These are phyloP conservation scores for Ochlodes sylvanus DNA, from an alignment of 2,888 invertebrate species.

Conservation along the genomic window DNA sequence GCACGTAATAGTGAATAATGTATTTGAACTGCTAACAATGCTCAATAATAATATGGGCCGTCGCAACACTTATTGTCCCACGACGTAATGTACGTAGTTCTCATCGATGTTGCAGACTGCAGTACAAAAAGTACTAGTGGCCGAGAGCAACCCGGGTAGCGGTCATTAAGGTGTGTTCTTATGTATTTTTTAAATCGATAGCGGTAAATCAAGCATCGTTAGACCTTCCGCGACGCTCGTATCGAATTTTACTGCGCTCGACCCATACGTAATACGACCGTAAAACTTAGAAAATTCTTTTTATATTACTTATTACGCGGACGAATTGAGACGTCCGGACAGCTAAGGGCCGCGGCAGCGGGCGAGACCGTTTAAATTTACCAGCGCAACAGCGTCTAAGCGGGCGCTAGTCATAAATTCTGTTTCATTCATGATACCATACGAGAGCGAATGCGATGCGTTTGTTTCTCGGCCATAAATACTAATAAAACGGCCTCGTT, in stretches of 20 bases:
- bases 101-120: slow-evolving; percentile 30
- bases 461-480: slow-evolving; percentile 81
- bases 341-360: slow-evolving; percentile 43
- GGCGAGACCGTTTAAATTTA: slow-evolving; percentile 57
- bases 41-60: slow-evolving; percentile 68
- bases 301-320: slow-evolving; percentile 62
- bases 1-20: slow-evolving; percentile 81
- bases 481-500: slow-evolving; percentile 83
- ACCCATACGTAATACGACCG: slow-evolving; percentile 69
- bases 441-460: slow-evolving; percentile 62
- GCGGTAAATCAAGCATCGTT: slow-evolving; percentile 80
- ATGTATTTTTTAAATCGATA: slow-evolving; percentile 75
- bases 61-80: not conserved
- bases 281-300: slow-evolving; percentile 80
- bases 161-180: slow-evolving; percentile 69
- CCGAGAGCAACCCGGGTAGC: slow-evolving; percentile 36
- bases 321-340: slow-evolving; percentile 57
- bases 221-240: slow-evolving; percentile 69
- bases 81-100: not conserved
- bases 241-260: slow-evolving; percentile 78
- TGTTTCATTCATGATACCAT: slow-evolving; percentile 75
- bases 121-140: slow-evolving; percentile 42
- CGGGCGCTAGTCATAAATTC: slow-evolving; percentile 78
- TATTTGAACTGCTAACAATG: slow-evolving; percentile 70
- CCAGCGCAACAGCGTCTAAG: slow-evolving; percentile 62